Conservation (phyloP, 2,113 vertebrate genomes). For the Myanophis thanlyinensis region DNA sequence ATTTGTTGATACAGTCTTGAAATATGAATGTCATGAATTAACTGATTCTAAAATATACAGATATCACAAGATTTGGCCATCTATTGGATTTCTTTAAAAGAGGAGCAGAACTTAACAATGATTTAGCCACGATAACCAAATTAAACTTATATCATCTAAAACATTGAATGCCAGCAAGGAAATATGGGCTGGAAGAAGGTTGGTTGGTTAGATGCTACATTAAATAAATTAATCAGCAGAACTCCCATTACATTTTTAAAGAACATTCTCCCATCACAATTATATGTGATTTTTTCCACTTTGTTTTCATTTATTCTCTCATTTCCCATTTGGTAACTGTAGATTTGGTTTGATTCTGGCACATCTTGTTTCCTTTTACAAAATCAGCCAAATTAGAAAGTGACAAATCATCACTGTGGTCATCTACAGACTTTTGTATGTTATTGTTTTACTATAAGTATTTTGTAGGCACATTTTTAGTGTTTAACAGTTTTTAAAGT, state of each 20-base stretch:
- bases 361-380: neutral
- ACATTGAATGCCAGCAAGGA: neutral
- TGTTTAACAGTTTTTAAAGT: neutral
- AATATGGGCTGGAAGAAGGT: neutral
- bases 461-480: neutral
- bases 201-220: neutral
- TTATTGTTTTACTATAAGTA: neutral
- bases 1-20: neutral
- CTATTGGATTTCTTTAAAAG: neutral
- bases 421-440: neutral
- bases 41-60: neutral
- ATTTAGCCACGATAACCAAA: neutral
- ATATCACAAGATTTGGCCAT: neutral
- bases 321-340: neutral
- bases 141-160: neutral
- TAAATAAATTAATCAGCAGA: neutral
- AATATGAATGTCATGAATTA: neutral
- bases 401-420: neutral
- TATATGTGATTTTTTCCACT: neutral
- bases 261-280: neutral
- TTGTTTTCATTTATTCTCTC: neutral
- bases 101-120: neutral
- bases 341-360: neutral
- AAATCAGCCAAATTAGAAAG: neutral
- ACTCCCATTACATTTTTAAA: neutral